phyloP scores from a whole-genome alignment of 2,888 invertebrate genomes.

The Autographa gamma region DNA sequence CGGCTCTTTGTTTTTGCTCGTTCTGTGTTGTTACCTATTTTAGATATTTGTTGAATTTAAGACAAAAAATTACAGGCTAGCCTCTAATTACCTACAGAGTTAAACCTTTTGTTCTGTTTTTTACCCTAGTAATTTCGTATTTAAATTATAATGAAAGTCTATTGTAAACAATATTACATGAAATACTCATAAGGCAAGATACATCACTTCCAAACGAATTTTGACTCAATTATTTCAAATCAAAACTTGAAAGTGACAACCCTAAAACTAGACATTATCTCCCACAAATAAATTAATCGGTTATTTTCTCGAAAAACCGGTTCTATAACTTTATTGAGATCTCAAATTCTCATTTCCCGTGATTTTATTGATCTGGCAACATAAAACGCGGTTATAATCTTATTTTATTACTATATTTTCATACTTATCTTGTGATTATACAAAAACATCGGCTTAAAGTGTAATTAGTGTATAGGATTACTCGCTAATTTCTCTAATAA shows the following conservation, averaged over 20 bases:
- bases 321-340: constrained; percentile 36
- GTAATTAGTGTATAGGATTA: constrained; percentile 16
- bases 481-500: neutral
- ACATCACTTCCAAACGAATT: no score
- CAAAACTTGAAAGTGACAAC: constrained; percentile 15
- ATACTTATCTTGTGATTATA: constrained; percentile 26
- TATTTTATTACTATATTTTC: constrained; percentile 44
- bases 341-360: constrained; percentile 47
- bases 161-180: no score
- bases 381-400: constrained; percentile 31
- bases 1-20: neutral
- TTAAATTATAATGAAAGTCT: neutral
- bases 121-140: neutral
- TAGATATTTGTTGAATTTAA: no score
- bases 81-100: no score
- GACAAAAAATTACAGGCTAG: no score
- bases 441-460: constrained; percentile 27
- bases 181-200: no score
- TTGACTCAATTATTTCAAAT: neutral
- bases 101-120: neutral
- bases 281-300: constrained; percentile 43
- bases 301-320: constrained; percentile 46
- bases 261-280: constrained; percentile 34
- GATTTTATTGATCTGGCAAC: constrained; percentile 49
- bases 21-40: no score